Evolutionary conservation across 2,113 vertebrate species (phyloP).

Genomic region (Rhea pennata): DNA sequence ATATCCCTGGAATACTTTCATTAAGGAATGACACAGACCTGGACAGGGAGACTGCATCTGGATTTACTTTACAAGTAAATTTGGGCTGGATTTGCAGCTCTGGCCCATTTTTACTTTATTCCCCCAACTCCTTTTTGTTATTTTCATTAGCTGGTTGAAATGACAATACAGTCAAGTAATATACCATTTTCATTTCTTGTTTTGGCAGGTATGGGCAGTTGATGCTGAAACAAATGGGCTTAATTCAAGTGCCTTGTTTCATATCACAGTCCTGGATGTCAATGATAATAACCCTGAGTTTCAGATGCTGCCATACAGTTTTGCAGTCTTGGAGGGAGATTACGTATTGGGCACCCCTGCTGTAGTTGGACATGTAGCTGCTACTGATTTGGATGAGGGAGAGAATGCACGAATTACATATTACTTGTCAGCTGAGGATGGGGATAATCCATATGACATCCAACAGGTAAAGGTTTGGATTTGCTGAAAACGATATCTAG

Average conservation of each 20-base stretch:
- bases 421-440: slow-evolving; percentile 43
- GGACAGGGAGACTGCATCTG: slow-evolving; percentile 78
- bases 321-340: slow-evolving; percentile 64
- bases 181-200: background rate
- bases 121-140: background rate
- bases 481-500: background rate
- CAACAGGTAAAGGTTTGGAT: slow-evolving; percentile 66
- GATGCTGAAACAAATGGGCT: slow-evolving; percentile 69
- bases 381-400: slow-evolving; percentile 76
- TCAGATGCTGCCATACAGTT: slow-evolving; percentile 58
- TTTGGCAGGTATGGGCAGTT: slow-evolving; percentile 79
- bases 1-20: slow-evolving; percentile 72
- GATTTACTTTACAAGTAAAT: slow-evolving; percentile 77
- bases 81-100: background rate
- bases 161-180: background rate
- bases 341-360: slow-evolving; percentile 23
- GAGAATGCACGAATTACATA: slow-evolving; percentile 74
- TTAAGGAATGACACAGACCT: slow-evolving; percentile 72
- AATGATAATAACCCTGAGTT: slow-evolving; percentile 86
- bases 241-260: slow-evolving; percentile 74
- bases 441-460: slow-evolving; percentile 68
- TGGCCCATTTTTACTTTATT: background rate
- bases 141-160: background rate
- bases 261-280: slow-evolving; percentile 79
- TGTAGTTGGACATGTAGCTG: slow-evolving; percentile 44